These are phyloP conservation scores for Neodiprion pinetum DNA, from an alignment of 1,140 invertebrate genomes.

Conservation along the genomic window DNA sequence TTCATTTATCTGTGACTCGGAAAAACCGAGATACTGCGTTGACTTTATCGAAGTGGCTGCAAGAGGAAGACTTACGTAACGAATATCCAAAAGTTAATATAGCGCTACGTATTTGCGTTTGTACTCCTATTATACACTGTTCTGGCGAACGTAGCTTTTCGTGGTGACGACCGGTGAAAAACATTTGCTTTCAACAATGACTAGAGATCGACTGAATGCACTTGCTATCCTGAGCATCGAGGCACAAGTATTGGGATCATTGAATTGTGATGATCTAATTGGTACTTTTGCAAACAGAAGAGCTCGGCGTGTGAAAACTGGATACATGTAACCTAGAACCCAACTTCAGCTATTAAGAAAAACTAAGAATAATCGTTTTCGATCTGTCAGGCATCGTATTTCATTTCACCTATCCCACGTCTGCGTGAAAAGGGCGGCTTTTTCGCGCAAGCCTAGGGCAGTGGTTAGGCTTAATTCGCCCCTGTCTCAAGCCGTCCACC, in stretches of 20 bases:
- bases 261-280: conserved; percentile 19
- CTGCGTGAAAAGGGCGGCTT: conserved; percentile 1
- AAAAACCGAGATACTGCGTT: conserved; percentile 2
- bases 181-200: conserved; percentile 29
- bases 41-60: conserved; percentile 20
- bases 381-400: background rate
- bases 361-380: background rate
- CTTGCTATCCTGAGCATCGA: conserved; percentile 28
- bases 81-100: conserved; percentile 33
- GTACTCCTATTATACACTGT: conserved; percentile 26
- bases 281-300: conserved; percentile 8
- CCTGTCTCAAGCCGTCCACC: too few species aligned
- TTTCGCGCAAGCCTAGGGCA: background rate
- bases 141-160: conserved; percentile 32
- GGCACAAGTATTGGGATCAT: conserved; percentile 13
- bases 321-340: background rate
- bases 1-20: conserved; percentile 15
- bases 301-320: background rate
- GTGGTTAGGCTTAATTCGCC: background rate
- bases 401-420: background rate
- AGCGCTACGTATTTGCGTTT: conserved; percentile 29
- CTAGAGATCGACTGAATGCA: conserved; percentile 21
- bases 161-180: conserved; percentile 30
- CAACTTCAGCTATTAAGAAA: background rate
- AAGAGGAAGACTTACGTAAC: conserved; percentile 18